Percentiles rank a stretch among this genome's conserved stretches.
Conservation (phyloP, 1,140 invertebrate species). For the Drosophila neocordata region DNA sequence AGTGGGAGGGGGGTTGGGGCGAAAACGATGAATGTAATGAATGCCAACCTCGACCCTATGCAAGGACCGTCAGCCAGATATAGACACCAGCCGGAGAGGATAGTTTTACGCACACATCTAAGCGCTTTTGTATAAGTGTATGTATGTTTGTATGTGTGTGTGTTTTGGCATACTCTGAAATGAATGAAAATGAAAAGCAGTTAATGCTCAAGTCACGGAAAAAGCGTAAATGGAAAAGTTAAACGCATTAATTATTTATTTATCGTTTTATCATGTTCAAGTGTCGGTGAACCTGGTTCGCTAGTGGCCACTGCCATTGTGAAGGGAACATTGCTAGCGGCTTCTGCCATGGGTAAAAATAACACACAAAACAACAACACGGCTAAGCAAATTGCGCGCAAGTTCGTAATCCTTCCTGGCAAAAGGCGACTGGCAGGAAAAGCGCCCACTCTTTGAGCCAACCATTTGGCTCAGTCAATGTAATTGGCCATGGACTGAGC, state of each 20-base stretch:
- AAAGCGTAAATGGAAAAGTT: constrained; percentile 82
- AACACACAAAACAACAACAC: constrained; percentile 31
- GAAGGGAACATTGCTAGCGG: constrained; percentile 25
- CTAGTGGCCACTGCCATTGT: constrained; percentile 27
- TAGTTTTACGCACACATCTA: constrained; percentile 28
- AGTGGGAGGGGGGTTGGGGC: constrained; percentile 17
- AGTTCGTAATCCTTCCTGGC: constrained; percentile 59
- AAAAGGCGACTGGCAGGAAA: constrained; percentile 31
- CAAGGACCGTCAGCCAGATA: constrained; percentile 18
- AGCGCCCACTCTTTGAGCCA: constrained; percentile 33
- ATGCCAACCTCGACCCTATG: constrained; percentile 37
- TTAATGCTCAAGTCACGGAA: constrained; percentile 81
- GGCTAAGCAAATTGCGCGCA: constrained; percentile 72
- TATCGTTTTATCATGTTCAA: constrained; percentile 79
- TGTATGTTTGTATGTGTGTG: constrained; percentile 30
- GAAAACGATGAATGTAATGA: constrained; percentile 56
- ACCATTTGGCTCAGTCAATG: constrained; percentile 37
- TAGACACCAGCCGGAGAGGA: constrained; percentile 24
- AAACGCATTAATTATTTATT: constrained; percentile 82
- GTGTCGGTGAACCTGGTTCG: constrained; percentile 73
- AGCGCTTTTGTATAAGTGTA: constrained; percentile 13
- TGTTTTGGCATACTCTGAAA: constrained; percentile 55
- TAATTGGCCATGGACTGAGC: constrained; percentile 33
- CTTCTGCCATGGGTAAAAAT: constrained; percentile 4
- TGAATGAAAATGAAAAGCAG: constrained; percentile 80